Base-by-base conservation (phyloP, 2,113 vertebrate species). In the Oxyruncus cristatus region DNA sequence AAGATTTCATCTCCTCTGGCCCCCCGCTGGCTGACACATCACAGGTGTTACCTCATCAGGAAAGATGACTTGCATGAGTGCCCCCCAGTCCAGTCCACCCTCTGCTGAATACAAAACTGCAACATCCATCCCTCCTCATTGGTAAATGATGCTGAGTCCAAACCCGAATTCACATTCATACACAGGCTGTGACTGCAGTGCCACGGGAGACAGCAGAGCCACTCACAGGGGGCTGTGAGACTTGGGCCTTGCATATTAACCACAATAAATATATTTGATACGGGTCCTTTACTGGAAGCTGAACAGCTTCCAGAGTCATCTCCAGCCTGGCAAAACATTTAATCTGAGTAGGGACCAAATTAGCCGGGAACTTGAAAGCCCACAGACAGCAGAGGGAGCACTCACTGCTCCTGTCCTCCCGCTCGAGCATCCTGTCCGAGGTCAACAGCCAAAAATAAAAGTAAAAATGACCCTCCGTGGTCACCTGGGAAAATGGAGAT, bases 361-460 rank as follows among this genome's bases (percentile, higher is more conserved):
- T 8, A 47, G 14, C 8, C 30, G 20, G 63, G 46, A 89, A 22
- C 32, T 10, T 30, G 80, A 22, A 87, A 55, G 20, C 39, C 23
- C 85, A 77, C 53, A 30, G 46, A 62, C 96, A 94, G 84, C 87
- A 96, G 95, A 85, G 97, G 93, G 95, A 95, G 85, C 70, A 55
- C 84, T 88, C 89, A 24, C 41, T 55, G 58, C 67, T 88, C 22
- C 35, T 30, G 56, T 62, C 50, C 35, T 61, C 66, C 58, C 8
- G 33, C 68, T 76, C 35, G 7, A 62, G 28, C 24, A 67, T 49
- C 63, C 39, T 42, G 20, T 21, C 35, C 2, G 4, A 56, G 28
- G 9, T 39, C 24, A 62, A 14, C 67, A 55, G 33, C 14, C 10
- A 33, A 42, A 78, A 92, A 56, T 28, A 62, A 44, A 82, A 70